A percentile compares a stretch with the other conserved stretches of the same genome.
Evolutionary conservation across 2,888 invertebrate genomes (phyloP).

Genomic region (Eustalomyia histrio): DNA sequence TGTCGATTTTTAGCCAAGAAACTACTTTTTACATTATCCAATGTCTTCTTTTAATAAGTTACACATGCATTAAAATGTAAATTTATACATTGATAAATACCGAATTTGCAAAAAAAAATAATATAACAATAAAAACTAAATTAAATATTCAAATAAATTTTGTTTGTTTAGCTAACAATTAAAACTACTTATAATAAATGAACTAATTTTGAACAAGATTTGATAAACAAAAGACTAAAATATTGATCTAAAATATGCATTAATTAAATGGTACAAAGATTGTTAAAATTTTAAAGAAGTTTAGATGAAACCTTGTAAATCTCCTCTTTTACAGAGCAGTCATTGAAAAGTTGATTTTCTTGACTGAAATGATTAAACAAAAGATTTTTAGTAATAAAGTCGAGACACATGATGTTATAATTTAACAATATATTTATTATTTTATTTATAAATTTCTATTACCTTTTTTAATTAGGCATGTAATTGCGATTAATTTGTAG

Average conservation of each 20-base stretch:
- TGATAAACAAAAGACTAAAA: not conserved
- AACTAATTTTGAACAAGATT: slow-evolving; percentile 14
- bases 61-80: not conserved
- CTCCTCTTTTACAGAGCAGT: not conserved
- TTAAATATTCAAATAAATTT: slow-evolving; percentile 1
- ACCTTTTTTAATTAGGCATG: not conserved
- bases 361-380: not conserved
- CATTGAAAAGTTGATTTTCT: not conserved
- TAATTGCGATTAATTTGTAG: slow-evolving; percentile 7
- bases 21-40: too few relatives aligned
- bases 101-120: not conserved
- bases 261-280: not conserved
- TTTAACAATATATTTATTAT: not conserved
- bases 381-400: not conserved
- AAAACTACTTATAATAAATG: slow-evolving; percentile 7
- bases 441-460: not conserved
- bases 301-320: not conserved
- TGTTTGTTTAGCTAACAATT: slow-evolving; percentile 4
- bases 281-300: not conserved
- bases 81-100: not conserved
- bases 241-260: not conserved
- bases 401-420: not conserved
- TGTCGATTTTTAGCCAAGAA: too few relatives aligned
- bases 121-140: not conserved
- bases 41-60: too few relatives aligned